phyloP scores from a whole-genome alignment of 2,797 vertebrate species.

The Thripadectes ignobilis region DNA sequence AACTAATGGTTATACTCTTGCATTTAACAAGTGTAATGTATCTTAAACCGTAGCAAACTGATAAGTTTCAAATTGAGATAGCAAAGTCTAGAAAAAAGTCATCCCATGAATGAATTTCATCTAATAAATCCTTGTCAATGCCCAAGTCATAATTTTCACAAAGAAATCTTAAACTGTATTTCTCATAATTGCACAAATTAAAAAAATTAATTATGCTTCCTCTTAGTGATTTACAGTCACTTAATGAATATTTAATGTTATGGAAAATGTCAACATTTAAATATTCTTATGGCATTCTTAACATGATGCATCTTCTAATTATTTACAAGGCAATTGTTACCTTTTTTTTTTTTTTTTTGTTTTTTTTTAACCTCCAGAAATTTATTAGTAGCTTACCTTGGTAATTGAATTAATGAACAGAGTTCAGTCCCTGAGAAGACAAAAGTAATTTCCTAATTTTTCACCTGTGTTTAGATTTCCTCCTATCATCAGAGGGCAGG shows the following conservation, averaged over 20 bases:
- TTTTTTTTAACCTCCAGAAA: neutral
- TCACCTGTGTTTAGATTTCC: neutral
- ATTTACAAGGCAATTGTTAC: neutral
- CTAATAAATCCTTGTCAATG: constrained; percentile 2
- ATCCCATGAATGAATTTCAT: neutral
- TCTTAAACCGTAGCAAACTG: constrained; percentile 12
- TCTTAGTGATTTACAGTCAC: neutral
- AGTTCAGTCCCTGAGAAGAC: neutral
- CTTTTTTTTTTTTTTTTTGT: neutral
- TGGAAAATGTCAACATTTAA: neutral
- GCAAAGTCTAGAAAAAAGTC: neutral
- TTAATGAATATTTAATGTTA: neutral
- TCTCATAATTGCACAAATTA: neutral
- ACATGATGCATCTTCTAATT: neutral
- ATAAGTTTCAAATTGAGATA: constrained; percentile 24
- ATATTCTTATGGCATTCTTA: neutral
- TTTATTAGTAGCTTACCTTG: neutral
- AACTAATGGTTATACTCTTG: constrained; percentile 18
- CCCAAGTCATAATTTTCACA: neutral
- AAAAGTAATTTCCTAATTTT: neutral
- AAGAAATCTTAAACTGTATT: neutral
- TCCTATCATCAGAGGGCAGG: neutral
- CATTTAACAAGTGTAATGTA: constrained; percentile 31
- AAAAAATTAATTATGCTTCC: neutral
- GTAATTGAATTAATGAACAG: neutral